A percentile compares a stretch with the other conserved stretches of the same genome.
Evolutionary conservation across 1,140 invertebrate species (phyloP).

Genomic region (Tribolium madens): DNA sequence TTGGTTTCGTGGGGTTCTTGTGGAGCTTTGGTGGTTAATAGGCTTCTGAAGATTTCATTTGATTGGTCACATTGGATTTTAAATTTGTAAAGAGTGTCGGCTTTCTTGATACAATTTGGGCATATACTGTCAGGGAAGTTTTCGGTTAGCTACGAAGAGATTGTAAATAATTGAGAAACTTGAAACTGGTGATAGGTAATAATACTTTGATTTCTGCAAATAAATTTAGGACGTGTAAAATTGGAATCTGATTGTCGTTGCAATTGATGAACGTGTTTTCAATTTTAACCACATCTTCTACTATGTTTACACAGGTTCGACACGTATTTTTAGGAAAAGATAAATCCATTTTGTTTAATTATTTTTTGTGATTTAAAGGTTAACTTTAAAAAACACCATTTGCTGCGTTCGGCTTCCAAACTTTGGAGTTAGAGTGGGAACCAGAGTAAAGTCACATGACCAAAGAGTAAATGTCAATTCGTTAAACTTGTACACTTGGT

Average conservation of each 20-base stretch:
- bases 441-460: too few species aligned
- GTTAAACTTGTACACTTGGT: too few species aligned
- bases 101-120: conserved; percentile 52
- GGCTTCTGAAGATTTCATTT: conserved; percentile 46
- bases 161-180: background rate
- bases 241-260: conserved; percentile 44
- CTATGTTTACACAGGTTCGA: conserved; percentile 53
- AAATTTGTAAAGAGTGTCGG: conserved; percentile 54
- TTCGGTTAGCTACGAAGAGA: conserved; percentile 51
- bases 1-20: conserved; percentile 26
- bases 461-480: too few species aligned
- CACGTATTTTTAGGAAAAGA: conserved; percentile 50
- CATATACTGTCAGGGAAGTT: conserved; percentile 57
- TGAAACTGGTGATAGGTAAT: background rate
- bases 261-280: conserved; percentile 48
- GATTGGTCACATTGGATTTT: conserved; percentile 57
- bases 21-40: conserved; percentile 39
- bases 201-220: conserved; percentile 52
- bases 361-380: too few species aligned
- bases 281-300: conserved; percentile 48
- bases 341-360: conserved; percentile 9
- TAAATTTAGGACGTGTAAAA: conserved; percentile 52
- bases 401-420: too few species aligned
- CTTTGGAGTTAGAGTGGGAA: too few species aligned
- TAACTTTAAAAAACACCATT: too few species aligned